These are phyloP conservation scores for Caenorhabditis imperialis DNA, from an alignment of 2,888 invertebrate genomes.

Conservation along the genomic window DNA sequence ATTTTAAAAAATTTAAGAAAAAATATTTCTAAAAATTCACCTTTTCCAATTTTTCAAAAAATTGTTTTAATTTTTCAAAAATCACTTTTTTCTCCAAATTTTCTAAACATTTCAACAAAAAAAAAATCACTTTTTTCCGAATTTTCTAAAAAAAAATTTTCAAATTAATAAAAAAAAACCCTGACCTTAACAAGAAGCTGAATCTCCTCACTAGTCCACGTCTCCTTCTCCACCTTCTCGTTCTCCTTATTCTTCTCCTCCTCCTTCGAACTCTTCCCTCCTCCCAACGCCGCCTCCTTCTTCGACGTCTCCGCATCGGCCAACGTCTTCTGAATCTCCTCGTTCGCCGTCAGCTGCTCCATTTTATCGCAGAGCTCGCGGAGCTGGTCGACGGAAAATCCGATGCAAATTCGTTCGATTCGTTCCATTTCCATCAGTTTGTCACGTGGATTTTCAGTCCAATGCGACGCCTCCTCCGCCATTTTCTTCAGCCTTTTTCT, in stretches of 20 bases:
- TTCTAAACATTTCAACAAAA: no score
- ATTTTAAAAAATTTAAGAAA: no score
- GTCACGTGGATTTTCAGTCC: conserved; percentile 64
- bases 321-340: conserved; percentile 57
- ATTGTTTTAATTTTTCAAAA: no score
- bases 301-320: conserved; percentile 54
- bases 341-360: conserved; percentile 49
- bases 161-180: no score
- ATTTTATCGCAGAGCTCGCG: conserved; percentile 66
- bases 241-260: conserved; percentile 65
- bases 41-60: no score
- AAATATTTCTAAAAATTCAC: no score
- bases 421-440: conserved; percentile 71
- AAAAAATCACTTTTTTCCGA: no score
- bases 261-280: conserved; percentile 21
- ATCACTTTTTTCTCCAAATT: no score
- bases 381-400: conserved; percentile 66
- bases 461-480: conserved; percentile 61
- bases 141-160: no score
- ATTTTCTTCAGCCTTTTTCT: conserved; percentile 90
- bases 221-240: conserved; percentile 58
- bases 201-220: conserved; percentile 90
- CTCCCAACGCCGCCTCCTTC: conserved; percentile 37
- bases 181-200: conserved; percentile 89
- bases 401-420: conserved; percentile 70